Evolutionary conservation across 2,797 vertebrate species (phyloP), one percentile per base, ranked within the genome.

Genomic region (Agapornis canus): DNA sequence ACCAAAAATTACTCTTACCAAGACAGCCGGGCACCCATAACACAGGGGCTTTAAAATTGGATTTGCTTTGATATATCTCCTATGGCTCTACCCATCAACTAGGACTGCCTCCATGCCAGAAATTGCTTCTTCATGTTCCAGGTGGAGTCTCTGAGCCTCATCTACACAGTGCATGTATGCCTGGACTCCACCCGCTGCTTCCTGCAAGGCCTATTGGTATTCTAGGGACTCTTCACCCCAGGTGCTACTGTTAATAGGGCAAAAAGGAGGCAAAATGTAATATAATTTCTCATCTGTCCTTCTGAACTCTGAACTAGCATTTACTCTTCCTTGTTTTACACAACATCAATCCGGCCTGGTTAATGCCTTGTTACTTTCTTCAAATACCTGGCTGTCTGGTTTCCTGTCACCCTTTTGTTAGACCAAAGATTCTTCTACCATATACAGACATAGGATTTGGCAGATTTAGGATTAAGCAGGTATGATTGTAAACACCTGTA

Each of bases 81-180:
- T 69, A 14, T 40, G 39, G 11, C 27, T 76, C 59, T 93, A 70
- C 26, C 39, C 59, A n/a, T 73, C 47, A 89, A 10, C n/a, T 14
- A 72, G 20, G n/a, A 69, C 39, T 19, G 9, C 20, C 60, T 68
- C 26, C 20, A 14, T 49, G 27, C 42, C 79, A 81, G 66, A 65
- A 81, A 73, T 3, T 0, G 32, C 23, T 57, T 78, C 11, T 20
- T 19, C 61, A 22, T 54, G 35, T 82, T 37, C 31, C 32, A 56
- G 32, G 12, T 63, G 25, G n/a, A 56, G 45, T 35, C 5, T 32
- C 20, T 25, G 47, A 49, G 18, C 13, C 26, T 80, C 2, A 0
- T 20, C 51, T 71, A 16, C 17, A 6, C 45, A 23, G 19, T 4
- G 12, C 16, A 6, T 0, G 0, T 15, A 21, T 29, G 48, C 56